Conservation (phyloP, 2,888 invertebrate genomes). For the Parnassius orleans region DNA sequence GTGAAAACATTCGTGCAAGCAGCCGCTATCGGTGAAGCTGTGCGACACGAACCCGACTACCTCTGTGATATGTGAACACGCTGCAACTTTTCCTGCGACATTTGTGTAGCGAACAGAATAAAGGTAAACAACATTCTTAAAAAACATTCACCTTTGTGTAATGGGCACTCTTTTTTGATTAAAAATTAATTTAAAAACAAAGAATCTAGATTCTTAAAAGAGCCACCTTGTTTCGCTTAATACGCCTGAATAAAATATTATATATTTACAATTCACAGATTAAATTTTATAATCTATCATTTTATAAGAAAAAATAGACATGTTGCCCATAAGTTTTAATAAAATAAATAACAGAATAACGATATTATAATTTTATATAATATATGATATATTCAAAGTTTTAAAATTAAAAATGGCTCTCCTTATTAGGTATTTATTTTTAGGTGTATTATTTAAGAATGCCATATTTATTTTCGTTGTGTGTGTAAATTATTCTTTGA, state of each 20-base stretch:
- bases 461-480: too few relatives aligned
- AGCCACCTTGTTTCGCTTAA: background rate
- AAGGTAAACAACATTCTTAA: background rate
- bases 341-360: background rate
- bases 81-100: constrained; percentile 23
- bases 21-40: constrained; percentile 54
- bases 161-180: too few relatives aligned
- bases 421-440: too few relatives aligned
- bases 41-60: constrained; percentile 57
- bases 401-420: background rate
- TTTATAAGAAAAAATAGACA: background rate
- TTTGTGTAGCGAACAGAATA: background rate
- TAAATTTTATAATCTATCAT: too few relatives aligned
- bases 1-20: constrained; percentile 46
- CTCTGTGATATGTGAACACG: constrained; percentile 50
- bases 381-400: background rate
- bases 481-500: background rate
- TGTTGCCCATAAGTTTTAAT: background rate
- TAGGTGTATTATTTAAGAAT: too few relatives aligned
- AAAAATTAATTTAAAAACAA: too few relatives aligned
- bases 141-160: too few relatives aligned
- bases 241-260: background rate
- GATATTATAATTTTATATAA: background rate
- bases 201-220: background rate
- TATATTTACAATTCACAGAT: too few relatives aligned